phyloP scores from a whole-genome alignment of 2,888 invertebrate genomes.

The Xanthia togata region DNA sequence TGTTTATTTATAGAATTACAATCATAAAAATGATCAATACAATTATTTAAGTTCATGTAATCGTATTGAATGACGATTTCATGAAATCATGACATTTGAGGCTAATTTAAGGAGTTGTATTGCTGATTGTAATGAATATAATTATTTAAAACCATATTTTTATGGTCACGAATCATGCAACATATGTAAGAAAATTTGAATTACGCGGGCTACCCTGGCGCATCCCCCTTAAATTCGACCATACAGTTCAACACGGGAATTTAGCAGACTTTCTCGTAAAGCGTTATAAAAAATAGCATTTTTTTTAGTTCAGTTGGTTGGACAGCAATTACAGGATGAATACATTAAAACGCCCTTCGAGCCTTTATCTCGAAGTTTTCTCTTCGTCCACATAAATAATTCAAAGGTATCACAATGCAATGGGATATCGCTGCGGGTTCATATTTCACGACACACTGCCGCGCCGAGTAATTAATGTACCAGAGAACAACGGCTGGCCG shows the following conservation, averaged over 20 bases:
- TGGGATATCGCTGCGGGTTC: slow-evolving; percentile 83
- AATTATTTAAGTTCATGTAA: no score
- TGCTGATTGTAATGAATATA: no score
- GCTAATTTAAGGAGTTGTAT: no score
- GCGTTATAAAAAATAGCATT: no score
- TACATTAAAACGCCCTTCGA: slow-evolving; percentile 14
- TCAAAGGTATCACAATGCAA: slow-evolving; percentile 81
- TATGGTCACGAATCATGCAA: no score
- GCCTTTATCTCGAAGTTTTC: slow-evolving; percentile 50
- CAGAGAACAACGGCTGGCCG: slow-evolving; percentile 73
- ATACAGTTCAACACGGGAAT: background rate
- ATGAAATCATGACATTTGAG: no score
- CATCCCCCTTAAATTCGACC: background rate
- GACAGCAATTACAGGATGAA: slow-evolving; percentile 7
- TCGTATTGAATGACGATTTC: no score
- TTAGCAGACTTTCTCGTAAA: background rate
- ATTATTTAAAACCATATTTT: no score
- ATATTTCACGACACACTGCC: slow-evolving; percentile 83
- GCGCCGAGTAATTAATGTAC: slow-evolving; percentile 81
- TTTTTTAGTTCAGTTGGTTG: background rate
- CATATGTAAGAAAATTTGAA: no score
- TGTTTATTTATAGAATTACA: no score
- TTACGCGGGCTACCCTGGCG: no score
- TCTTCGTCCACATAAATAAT: slow-evolving; percentile 78
- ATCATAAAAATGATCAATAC: no score